Evolutionary conservation across 2,888 invertebrate species (phyloP), one percentile per base, ranked within the genome.

Genomic region (Mythimna vitellina): DNA sequence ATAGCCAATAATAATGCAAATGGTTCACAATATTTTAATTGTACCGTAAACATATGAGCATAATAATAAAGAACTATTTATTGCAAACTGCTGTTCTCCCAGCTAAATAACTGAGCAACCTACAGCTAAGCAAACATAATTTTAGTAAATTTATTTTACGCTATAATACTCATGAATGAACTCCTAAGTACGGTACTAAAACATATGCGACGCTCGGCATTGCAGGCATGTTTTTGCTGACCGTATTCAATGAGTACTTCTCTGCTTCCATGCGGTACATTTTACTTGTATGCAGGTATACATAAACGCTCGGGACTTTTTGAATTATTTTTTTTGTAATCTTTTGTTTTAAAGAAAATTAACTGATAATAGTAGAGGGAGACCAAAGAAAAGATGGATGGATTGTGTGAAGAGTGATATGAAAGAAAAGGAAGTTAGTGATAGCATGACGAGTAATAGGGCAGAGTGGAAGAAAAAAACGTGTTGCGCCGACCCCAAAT

Each of bases 221-320:
- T 76, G 60, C 54, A 78, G 54, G 42, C 20, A 72, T 51, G 64
- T 70, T 62, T 49, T 58, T 25, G 38, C 38, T 70, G 14, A 49
- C 70, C 32, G 56, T 51, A 68, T 69, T 69, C 51, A 56, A 62
- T 57, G 42, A 57, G 35, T 29, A 53, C 17, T n/a, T 32, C 25
- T n/a, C 58, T 53, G 46, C 51, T 46, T 51, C 10, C 51, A 46
- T 51, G 49, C 49, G 49, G 51, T 66, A 32, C 17, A 57, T 65
- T 32, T 74, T 67, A 54, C 68, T 56, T 60, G 46, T 76, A 76
- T 76, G 60, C 53, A 76, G 68, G 49, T 53, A 9, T 42, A 25
- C 17, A 32, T 7, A 3, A 22, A 20, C 3, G 17, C n/a, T 8
- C 25, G 9, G 17, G 3, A 32, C 4, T 17, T 25, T 46, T 3